Base-by-base conservation (phyloP, 2,797 vertebrate species). In the Synanceia verrucosa region DNA sequence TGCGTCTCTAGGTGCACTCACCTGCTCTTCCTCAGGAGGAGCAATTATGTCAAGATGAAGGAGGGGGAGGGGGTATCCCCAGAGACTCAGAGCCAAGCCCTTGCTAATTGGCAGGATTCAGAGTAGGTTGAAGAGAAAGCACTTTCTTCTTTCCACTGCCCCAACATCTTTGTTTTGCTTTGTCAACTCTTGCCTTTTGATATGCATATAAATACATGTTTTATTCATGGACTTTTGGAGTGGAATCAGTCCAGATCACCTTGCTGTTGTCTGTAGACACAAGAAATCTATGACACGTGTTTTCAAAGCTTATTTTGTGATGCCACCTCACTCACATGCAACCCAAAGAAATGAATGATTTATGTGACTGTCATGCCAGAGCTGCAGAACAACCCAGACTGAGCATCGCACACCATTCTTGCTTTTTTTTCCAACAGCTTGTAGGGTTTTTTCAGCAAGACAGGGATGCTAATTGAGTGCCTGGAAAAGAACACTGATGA, bases 31-130 rank as follows among this genome's bases (percentile, higher is more conserved):
- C 96, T 94, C 95, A 73, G 46, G 94, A 94, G 96, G 92, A 74
- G 80, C 92, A 96, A 96, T 97, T 96, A 96, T 91, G 85, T 84
- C 79, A 82, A 85, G 74, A 83, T 85, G 80, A 88, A 82, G 65
- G 59, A 44, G 8, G 65, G 51, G 39, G n/a, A 12, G 11, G 48
- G 68, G 87, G 79, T 66, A 63, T 91, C 74, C 93, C 92, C 87
- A 91, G 89, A 90, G 77, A 78, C 81, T 73, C 44, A 1, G 46
- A 88, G 88, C 81, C 86, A 64, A 90, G 86, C 88, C 91, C 88
- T 71, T 78, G 87, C 88, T 94, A 94, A 94, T 93, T 93, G 92
- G 86, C 83, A 39, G 57, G 78, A 92, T 92, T 91, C 85, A 86
- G 81, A 86, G 76, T 77, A 78, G 72, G 84, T 87, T 88, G 67